Evolutionary conservation across 2,113 vertebrate species (phyloP), one percentile per base, ranked within the genome.

Genomic region (Hyperopisus bebe): DNA sequence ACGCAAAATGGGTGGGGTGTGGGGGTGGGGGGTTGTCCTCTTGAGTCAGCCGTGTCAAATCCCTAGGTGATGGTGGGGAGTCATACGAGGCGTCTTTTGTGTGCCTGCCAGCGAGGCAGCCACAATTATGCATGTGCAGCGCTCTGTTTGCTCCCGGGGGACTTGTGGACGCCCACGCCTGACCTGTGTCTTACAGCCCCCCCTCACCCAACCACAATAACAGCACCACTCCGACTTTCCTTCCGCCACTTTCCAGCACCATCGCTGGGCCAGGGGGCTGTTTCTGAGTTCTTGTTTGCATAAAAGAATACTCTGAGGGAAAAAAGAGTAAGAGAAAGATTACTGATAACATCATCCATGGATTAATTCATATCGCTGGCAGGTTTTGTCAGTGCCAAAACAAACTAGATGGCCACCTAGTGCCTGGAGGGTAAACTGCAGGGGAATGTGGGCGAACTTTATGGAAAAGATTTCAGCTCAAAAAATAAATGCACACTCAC

Each of bases 1-100:
- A 88, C 89, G 92, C 92, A 92, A 91, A 90, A 24, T 90, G 47
- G 58, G 19, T 55, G 82, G 9, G 82, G n/a, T 3, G 89, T 58
- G 47, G 66, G 5, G 77, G 50, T 35, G 39, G 17, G 53, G 89
- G 24, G 47, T 31, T 15, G 27, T 51, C 88, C 88, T 55, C 42
- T n/a, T 51, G 74, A 83, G 74, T 44, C 50, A 35, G 19, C 74
- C 24, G 66, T 42, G 88, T 83, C 88, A 46, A 89, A 89, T 24
- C 74, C 74, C 21, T 39, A 53, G 70, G 80, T 83, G 53, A 53
- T 83, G 74, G 31, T 2, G 7, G 48, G 48, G 48, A 83, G 88
- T 42, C 47, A 83, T 55, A 3, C 1, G 7, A 44, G 31, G 47
- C 0, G 0, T 53, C 31, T 83, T 51, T 82, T 82, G 31, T 82